Evolutionary conservation across 2,888 invertebrate genomes (phyloP).

Genomic region (Cyclophora albipunctata): DNA sequence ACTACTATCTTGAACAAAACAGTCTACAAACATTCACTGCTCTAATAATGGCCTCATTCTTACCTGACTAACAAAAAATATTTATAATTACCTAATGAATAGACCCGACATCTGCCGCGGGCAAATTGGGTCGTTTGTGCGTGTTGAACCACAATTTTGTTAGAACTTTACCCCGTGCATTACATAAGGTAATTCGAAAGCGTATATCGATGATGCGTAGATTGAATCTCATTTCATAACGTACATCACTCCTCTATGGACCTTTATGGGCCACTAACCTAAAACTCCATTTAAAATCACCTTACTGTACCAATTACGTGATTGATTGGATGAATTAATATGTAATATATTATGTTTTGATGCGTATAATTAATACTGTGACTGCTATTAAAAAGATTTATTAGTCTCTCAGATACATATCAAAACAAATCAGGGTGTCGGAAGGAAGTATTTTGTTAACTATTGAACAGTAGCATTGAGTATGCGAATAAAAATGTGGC

Average conservation of each 20-base stretch:
- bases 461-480: no score
- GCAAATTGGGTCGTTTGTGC: constrained; percentile 30
- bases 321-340: constrained; percentile 25
- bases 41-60: constrained; percentile 19
- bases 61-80: constrained; percentile 40
- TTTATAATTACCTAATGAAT: constrained; percentile 49
- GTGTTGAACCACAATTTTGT: constrained; percentile 27
- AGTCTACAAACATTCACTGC: not conserved
- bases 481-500: not conserved
- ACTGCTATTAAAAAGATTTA: constrained; percentile 11
- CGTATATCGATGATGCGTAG: constrained; percentile 31
- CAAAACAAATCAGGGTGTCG: constrained; percentile 2
- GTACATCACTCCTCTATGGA: constrained; percentile 41
- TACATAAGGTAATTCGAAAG: constrained; percentile 45
- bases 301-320: constrained; percentile 27
- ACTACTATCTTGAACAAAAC: not conserved
- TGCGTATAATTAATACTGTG: constrained; percentile 10
- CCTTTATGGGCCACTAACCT: constrained; percentile 40
- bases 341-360: constrained; percentile 4
- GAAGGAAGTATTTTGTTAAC: no score
- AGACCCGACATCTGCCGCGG: constrained; percentile 25
- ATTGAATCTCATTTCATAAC: constrained; percentile 47
- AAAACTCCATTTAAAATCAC: constrained; percentile 35
- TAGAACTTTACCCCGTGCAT: constrained; percentile 25
- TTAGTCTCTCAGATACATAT: constrained; percentile 8